These are phyloP conservation scores for Drepana arcuata DNA, from an alignment of 1,140 invertebrate genomes.

Conservation along the genomic window DNA sequence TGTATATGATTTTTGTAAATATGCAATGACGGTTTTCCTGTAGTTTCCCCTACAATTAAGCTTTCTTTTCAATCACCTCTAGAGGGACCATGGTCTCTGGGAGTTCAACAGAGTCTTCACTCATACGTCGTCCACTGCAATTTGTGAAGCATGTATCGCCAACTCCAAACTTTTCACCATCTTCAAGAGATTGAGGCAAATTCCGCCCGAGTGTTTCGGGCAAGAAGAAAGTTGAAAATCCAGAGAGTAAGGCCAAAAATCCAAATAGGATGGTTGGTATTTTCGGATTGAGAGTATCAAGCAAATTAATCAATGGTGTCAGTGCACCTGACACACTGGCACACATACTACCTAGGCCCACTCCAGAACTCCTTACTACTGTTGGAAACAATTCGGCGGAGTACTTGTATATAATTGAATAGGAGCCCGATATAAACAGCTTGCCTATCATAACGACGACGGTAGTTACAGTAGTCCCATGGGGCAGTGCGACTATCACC, in stretches of 20 bases:
- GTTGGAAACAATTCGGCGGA: constrained; percentile 91
- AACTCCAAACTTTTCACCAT: constrained; percentile 88
- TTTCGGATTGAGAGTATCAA: constrained; percentile 77
- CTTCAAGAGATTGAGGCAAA: constrained; percentile 85
- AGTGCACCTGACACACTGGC: constrained; percentile 88
- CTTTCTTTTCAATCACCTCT: constrained; percentile 44
- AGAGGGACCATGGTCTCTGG: constrained; percentile 61
- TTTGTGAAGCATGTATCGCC: constrained; percentile 85
- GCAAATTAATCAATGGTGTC: constrained; percentile 82
- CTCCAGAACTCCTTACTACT: constrained; percentile 88
- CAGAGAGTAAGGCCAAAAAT: constrained; percentile 80
- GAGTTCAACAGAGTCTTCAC: constrained; percentile 68
- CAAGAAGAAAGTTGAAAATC: constrained; percentile 81
- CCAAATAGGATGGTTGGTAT: constrained; percentile 85
- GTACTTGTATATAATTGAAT: constrained; percentile 91
- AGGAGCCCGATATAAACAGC: constrained; percentile 86
- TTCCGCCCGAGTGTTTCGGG: constrained; percentile 88
- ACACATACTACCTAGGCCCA: constrained; percentile 89
- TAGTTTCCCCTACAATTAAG: too few relatives aligned
- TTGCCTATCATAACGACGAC: constrained; percentile 82
- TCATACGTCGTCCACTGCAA: constrained; percentile 87
- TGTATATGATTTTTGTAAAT: too few relatives aligned
- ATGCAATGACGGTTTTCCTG: too few relatives aligned
- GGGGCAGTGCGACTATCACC: constrained; percentile 75
- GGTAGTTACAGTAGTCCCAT: constrained; percentile 69